These are phyloP conservation scores for Cheiracanthium punctorium DNA, from an alignment of 2,888 invertebrate genomes.

Conservation along the genomic window DNA sequence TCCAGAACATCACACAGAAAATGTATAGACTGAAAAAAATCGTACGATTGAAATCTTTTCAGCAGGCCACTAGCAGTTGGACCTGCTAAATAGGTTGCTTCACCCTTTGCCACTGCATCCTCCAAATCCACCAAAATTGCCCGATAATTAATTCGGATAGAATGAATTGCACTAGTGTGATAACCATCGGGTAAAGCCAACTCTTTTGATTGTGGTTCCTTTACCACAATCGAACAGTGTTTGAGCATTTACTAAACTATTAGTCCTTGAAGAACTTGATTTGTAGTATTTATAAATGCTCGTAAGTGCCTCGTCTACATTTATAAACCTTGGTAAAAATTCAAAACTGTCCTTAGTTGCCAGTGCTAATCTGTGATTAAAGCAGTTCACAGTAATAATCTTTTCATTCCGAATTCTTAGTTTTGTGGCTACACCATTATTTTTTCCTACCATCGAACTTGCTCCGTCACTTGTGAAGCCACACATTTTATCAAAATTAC, in stretches of 20 bases:
- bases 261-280: neutral
- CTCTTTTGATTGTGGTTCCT: constrained; percentile 7
- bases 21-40: neutral
- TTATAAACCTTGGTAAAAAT: neutral
- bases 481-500: neutral
- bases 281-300: neutral
- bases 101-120: neutral
- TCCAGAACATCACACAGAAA: constrained; percentile 14
- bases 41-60: neutral
- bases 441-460: neutral
- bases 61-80: neutral
- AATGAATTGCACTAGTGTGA: constrained; percentile 12
- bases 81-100: too few relatives aligned
- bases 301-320: neutral
- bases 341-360: neutral
- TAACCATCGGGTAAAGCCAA: constrained; percentile 9
- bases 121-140: neutral
- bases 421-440: neutral
- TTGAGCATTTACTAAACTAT: neutral
- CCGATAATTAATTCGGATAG: neutral
- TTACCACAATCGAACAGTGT: neutral
- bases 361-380: neutral
- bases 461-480: neutral
- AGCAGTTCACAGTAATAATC: neutral
- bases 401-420: neutral